phyloP scores from a whole-genome alignment of 30 jellyfish, hydroid and myxozoan species.

The Turritopsis dohrnii region DNA sequence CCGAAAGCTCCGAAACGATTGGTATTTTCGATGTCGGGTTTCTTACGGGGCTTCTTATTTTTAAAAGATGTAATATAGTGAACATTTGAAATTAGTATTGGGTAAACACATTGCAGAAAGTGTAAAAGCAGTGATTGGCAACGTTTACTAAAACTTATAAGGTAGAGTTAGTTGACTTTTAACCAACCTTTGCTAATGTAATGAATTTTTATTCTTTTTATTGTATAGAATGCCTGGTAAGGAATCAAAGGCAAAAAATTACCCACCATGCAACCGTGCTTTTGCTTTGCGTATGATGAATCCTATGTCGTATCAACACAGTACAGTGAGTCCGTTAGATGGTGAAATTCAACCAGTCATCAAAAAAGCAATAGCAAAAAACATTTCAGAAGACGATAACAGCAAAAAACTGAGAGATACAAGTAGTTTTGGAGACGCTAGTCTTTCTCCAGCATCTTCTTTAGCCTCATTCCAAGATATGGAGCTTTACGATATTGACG shows the following conservation, averaged over 20 bases:
- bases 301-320: constrained; percentile 36
- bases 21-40: too few relatives aligned
- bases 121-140: too few relatives aligned
- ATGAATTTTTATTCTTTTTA: not conserved
- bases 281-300: constrained; percentile 65
- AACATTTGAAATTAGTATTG: too few relatives aligned
- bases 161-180: too few relatives aligned
- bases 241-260: constrained; percentile 25
- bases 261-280: constrained; percentile 72
- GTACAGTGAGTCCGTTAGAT: constrained; percentile 67
- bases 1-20: not conserved
- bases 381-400: not conserved
- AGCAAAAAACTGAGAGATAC: not conserved
- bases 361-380: constrained; percentile 5
- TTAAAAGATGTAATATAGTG: too few relatives aligned
- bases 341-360: constrained; percentile 51
- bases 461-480: constrained; percentile 23
- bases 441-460: constrained; percentile 28
- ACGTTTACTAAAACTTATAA: too few relatives aligned
- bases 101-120: too few relatives aligned
- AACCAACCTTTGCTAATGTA: not conserved
- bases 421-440: constrained; percentile 6
- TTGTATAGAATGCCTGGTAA: constrained; percentile 53
- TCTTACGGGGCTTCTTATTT: too few relatives aligned
- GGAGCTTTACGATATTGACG: constrained; percentile 33